Evolutionary conservation across 2,888 invertebrate genomes (phyloP).

Genomic region (Venusia cambrica): DNA sequence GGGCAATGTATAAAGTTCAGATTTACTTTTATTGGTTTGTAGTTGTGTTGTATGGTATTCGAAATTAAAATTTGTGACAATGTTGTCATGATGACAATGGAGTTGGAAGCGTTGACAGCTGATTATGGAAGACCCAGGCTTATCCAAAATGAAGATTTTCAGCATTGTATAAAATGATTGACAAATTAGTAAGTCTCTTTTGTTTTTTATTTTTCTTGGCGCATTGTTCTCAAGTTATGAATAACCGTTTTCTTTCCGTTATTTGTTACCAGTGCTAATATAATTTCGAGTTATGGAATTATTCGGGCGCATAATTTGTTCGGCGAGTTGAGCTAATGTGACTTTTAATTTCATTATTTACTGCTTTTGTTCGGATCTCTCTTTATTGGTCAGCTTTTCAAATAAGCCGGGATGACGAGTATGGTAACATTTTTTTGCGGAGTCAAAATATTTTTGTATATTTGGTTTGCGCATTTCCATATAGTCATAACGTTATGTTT

Average conservation of each 20-base stretch:
- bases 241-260: conserved; percentile 39
- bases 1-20: conserved; percentile 30
- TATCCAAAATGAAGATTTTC: conserved; percentile 53
- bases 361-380: conserved; percentile 55
- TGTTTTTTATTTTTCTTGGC: conserved; percentile 47
- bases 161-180: conserved; percentile 55
- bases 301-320: conserved; percentile 58
- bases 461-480: conserved; percentile 17
- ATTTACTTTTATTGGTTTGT: conserved; percentile 21
- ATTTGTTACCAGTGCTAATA: conserved; percentile 52
- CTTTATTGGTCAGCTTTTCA: conserved; percentile 24
- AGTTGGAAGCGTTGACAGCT: conserved; percentile 61
- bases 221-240: conserved; percentile 45
- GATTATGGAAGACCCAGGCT: conserved; percentile 52
- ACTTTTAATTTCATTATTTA: conserved; percentile 63
- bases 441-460: conserved; percentile 32
- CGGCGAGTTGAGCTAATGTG: conserved; percentile 50
- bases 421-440: conserved; percentile 22
- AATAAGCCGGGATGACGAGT: conserved; percentile 16
- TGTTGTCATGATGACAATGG: conserved; percentile 66
- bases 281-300: conserved; percentile 59
- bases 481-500: conserved; percentile 6
- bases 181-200: conserved; percentile 54
- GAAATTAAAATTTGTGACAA: conserved; percentile 39
- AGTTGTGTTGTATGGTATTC: conserved; percentile 29